Conservation (phyloP, 2,113 vertebrate species). For the Morone chrysops region DNA sequence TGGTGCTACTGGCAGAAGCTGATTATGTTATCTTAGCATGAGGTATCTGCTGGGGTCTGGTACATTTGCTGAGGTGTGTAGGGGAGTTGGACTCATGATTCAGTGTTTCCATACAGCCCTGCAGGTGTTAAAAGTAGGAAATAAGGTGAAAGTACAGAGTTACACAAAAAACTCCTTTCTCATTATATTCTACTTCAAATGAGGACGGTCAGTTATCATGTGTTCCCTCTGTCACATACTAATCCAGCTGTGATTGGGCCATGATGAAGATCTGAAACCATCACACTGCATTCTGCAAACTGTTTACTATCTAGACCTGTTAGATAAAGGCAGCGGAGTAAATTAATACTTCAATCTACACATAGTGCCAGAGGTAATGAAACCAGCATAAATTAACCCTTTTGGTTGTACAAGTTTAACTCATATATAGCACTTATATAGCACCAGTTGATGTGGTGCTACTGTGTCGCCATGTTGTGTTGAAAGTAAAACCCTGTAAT, state of each 20-base stretch:
- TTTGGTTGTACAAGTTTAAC: background rate
- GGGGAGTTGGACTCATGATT: background rate
- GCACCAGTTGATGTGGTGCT: background rate
- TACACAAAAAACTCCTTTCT: background rate
- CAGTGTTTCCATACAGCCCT: background rate
- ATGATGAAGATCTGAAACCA: background rate
- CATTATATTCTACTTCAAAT: background rate
- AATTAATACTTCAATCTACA: background rate
- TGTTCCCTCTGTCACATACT: constrained; percentile 3
- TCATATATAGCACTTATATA: too few relatives aligned
- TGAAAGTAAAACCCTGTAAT: background rate
- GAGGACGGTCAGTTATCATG: constrained; percentile 23
- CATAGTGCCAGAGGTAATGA: background rate
- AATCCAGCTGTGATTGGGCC: background rate
- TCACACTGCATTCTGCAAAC: background rate
- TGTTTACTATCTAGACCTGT: background rate
- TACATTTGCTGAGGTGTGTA: background rate
- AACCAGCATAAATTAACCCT: background rate
- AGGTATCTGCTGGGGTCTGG: background rate
- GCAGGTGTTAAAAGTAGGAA: background rate
- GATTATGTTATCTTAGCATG: background rate
- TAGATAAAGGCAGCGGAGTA: background rate
- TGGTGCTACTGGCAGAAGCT: too few relatives aligned
- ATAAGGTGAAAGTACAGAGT: background rate
- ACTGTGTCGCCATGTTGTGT: background rate